Evolutionary conservation across 2,888 invertebrate genomes (phyloP).

Genomic region (Gymnosoma rotundatum): DNA sequence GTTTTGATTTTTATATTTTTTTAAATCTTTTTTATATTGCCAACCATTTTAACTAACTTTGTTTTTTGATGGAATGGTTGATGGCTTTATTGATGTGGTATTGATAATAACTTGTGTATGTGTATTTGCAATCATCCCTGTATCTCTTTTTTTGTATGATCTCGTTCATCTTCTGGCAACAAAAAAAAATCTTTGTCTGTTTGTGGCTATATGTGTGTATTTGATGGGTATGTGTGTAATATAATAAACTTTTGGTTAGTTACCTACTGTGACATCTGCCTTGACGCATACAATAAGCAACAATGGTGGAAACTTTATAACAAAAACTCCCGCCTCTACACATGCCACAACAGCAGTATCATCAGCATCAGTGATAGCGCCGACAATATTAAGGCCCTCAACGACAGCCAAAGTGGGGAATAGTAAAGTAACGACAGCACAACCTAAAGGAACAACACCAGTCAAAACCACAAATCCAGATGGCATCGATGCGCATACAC

Average conservation of each 20-base stretch:
- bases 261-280: constrained; percentile 80
- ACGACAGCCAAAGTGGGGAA: constrained; percentile 69
- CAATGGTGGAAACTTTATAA: constrained; percentile 62
- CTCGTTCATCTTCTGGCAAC: not conserved
- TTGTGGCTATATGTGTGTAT: not conserved
- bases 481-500: constrained; percentile 79
- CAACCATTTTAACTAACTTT: constrained; percentile 23
- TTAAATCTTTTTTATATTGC: not conserved
- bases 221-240: constrained; percentile 30
- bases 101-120: constrained; percentile 32
- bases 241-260: constrained; percentile 72
- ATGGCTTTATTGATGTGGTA: constrained; percentile 12
- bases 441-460: constrained; percentile 49
- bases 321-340: constrained; percentile 73
- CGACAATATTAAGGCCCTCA: constrained; percentile 61
- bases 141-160: constrained; percentile 10
- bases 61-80: constrained; percentile 36
- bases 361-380: constrained; percentile 48
- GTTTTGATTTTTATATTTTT: constrained; percentile 25
- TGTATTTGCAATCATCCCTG: not conserved
- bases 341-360: constrained; percentile 74
- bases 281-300: constrained; percentile 76
- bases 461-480: constrained; percentile 66
- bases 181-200: not conserved
- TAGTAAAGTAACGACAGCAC: constrained; percentile 72